Evolutionary conservation across 2,113 vertebrate species (phyloP).

Genomic region (Lampris megalopsis): DNA sequence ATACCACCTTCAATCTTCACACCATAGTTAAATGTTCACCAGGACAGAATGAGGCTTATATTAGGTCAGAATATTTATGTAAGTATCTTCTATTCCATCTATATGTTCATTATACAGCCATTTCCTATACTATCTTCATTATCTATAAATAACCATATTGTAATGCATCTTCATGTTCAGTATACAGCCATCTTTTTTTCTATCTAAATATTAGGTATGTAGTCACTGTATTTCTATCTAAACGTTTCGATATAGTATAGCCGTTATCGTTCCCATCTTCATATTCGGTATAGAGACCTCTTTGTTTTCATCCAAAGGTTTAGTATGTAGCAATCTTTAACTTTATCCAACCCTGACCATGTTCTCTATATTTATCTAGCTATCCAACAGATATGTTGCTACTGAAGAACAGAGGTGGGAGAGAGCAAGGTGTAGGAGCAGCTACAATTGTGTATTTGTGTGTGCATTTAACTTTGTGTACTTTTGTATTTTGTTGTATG

Average conservation of each 20-base stretch:
- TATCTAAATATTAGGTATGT: neutral
- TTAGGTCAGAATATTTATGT: no score
- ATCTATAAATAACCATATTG: neutral
- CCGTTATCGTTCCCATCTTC: no score
- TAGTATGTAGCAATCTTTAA: neutral
- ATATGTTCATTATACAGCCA: neutral
- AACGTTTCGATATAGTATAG: no score
- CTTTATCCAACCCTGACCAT: no score
- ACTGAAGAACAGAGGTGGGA: neutral
- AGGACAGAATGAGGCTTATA: no score
- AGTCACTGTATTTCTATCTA: no score
- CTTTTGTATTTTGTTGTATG: neutral
- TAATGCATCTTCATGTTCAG: neutral
- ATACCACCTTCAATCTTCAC: no score
- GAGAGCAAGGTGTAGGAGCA: constrained; percentile 4
- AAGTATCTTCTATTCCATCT: no score
- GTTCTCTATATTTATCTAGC: neutral
- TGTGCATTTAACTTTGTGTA: neutral
- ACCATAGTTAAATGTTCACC: no score
- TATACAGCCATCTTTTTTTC: neutral
- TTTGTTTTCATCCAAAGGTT: neutral
- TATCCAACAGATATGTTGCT: neutral
- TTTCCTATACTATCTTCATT: neutral
- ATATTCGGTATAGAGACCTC: neutral
- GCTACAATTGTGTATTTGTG: neutral